These are phyloP conservation scores for Epinotia brunnichana DNA, from an alignment of 2,888 invertebrate species.

Conservation along the genomic window DNA sequence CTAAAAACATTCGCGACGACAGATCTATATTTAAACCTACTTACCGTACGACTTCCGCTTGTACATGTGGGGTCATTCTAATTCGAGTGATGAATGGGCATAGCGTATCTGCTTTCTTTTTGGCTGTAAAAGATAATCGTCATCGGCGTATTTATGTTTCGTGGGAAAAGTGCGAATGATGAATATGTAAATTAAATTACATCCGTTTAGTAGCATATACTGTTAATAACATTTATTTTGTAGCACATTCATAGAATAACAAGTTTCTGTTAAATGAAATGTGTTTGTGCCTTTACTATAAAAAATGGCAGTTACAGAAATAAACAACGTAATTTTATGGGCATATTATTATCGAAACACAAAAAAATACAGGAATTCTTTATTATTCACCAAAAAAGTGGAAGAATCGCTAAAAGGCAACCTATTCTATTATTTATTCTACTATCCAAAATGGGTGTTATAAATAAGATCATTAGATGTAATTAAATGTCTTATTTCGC, in stretches of 20 bases:
- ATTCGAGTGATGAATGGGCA: slow-evolving; percentile 35
- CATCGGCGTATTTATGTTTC: not conserved
- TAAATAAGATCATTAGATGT: too few relatives aligned
- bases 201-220: too few relatives aligned
- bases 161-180: not conserved
- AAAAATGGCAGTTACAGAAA: too few relatives aligned
- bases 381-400: too few relatives aligned
- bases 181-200: not conserved
- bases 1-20: slow-evolving; percentile 26
- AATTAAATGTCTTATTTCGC: too few relatives aligned
- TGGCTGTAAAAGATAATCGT: slow-evolving; percentile 22
- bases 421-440: not conserved
- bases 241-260: too few relatives aligned
- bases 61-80: slow-evolving; percentile 26
- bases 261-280: too few relatives aligned
- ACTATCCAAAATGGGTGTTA: not conserved
- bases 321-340: too few relatives aligned
- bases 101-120: slow-evolving; percentile 37
- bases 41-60: slow-evolving; percentile 28
- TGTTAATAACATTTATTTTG: too few relatives aligned
- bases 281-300: too few relatives aligned
- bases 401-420: too few relatives aligned
- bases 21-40: slow-evolving; percentile 27
- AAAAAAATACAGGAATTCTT: too few relatives aligned
- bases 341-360: not conserved